A percentile compares a stretch with the other conserved stretches of the same genome.
These are phyloP conservation scores for Ploceus nigricollis DNA, from an alignment of 2,113 vertebrate genomes.

Conservation along the genomic window DNA sequence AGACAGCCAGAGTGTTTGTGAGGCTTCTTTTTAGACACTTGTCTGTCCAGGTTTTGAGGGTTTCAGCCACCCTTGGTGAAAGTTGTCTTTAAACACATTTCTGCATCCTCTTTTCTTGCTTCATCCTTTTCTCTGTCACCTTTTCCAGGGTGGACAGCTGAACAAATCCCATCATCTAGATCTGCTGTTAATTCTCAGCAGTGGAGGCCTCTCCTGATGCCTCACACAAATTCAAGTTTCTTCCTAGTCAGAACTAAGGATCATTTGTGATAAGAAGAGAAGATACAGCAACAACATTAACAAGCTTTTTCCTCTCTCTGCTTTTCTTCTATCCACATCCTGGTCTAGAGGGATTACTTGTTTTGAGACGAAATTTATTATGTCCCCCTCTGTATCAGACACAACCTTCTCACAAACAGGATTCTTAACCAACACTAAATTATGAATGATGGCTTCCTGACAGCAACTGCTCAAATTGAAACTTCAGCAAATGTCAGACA, in stretches of 20 bases:
- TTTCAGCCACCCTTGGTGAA: not conserved
- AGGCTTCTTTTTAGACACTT: not conserved
- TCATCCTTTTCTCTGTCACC: not conserved
- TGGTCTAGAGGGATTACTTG: not conserved
- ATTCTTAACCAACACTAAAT: not conserved
- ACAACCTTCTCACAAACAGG: not conserved
- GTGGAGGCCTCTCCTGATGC: not conserved
- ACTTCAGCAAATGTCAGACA: not conserved
- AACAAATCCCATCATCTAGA: not conserved
- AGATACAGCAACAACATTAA: not conserved
- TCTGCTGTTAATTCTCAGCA: not conserved
- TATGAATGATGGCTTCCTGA: not conserved
- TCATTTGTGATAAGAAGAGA: not conserved
- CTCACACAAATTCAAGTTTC: not conserved
- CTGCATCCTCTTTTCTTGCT: not conserved
- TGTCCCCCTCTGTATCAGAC: not conserved
- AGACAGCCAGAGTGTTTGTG: rapidly evolving
- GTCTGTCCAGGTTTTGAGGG: not conserved
- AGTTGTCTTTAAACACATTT: not conserved
- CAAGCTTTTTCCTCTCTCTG: not conserved
- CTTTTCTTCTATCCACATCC: not conserved
- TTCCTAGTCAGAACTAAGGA: not conserved
- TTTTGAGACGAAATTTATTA: not conserved
- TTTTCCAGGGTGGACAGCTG: not conserved
- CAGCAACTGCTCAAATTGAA: not conserved